phyloP scores from a whole-genome alignment of 2,888 invertebrate species.

The Sussaba pulchella region DNA sequence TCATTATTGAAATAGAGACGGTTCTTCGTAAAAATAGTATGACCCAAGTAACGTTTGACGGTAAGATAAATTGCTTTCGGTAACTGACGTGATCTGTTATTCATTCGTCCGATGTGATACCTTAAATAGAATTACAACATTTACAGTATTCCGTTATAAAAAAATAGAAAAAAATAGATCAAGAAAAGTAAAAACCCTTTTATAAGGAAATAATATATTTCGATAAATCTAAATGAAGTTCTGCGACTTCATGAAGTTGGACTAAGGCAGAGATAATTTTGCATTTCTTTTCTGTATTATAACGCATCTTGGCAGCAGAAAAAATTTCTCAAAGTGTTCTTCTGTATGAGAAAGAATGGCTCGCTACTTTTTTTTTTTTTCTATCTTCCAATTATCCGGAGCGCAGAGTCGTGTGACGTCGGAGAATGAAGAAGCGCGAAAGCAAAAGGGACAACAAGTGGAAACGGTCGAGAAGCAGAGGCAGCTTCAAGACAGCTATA shows the following conservation, averaged over 20 bases:
- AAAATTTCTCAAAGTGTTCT: not conserved
- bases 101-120: no score
- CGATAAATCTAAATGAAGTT: not conserved
- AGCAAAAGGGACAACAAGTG: slow-evolving; percentile 6
- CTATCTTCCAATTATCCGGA: slow-evolving; percentile 29
- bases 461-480: slow-evolving; percentile 20
- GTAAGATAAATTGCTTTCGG: no score
- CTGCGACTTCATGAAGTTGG: not conserved
- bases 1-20: no score
- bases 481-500: slow-evolving; percentile 10
- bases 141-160: no score
- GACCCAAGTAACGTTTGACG: no score
- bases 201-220: not conserved
- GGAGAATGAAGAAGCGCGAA: slow-evolving; percentile 10
- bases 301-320: not conserved
- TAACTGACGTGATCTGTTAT: no score
- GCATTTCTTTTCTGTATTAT: no score
- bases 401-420: slow-evolving; percentile 3
- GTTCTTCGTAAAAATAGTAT: no score
- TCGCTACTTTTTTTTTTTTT: not conserved
- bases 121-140: no score
- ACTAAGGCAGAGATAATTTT: not conserved
- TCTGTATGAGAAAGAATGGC: not conserved
- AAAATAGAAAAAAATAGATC: not conserved
- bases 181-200: not conserved